Evolutionary conservation across 2,888 invertebrate species (phyloP).

Genomic region (Teleogryllus oceanicus): DNA sequence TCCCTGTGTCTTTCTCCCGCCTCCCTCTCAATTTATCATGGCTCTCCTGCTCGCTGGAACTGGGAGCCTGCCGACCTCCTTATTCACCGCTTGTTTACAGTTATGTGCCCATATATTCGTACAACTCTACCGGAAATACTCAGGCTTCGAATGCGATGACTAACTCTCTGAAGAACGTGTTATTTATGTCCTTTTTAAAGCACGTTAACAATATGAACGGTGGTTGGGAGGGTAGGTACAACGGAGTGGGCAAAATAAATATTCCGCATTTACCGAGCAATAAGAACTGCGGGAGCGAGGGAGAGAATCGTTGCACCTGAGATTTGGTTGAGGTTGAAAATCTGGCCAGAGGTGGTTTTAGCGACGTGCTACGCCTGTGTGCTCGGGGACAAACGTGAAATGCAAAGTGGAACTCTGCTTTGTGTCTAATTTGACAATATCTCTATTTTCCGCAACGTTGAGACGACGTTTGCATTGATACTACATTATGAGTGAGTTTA

Average conservation of each 20-base stretch:
- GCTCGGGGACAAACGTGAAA: too few relatives aligned
- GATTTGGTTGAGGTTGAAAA: too few relatives aligned
- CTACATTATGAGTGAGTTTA: too few relatives aligned
- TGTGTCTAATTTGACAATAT: too few relatives aligned
- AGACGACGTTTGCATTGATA: too few relatives aligned
- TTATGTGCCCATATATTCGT: background rate
- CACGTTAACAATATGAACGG: background rate
- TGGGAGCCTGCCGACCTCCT: background rate
- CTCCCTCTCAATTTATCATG: background rate
- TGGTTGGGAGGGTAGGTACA: background rate
- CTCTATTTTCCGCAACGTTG: too few relatives aligned
- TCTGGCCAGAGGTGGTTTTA: too few relatives aligned
- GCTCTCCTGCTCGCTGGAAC: background rate
- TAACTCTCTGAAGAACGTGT: background rate
- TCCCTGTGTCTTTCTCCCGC: background rate
- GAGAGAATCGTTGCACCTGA: too few relatives aligned
- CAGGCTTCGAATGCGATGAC: background rate
- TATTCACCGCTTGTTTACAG: background rate
- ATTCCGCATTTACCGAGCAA: too few relatives aligned
- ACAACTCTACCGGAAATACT: slow-evolving; percentile 10
- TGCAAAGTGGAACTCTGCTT: too few relatives aligned
- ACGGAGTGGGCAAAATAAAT: background rate
- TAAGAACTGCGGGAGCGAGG: too few relatives aligned
- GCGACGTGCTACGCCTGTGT: too few relatives aligned
- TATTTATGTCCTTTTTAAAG: background rate